Base-by-base conservation (phyloP, 2,888 invertebrate genomes). In the Rhagonycha fulva region DNA sequence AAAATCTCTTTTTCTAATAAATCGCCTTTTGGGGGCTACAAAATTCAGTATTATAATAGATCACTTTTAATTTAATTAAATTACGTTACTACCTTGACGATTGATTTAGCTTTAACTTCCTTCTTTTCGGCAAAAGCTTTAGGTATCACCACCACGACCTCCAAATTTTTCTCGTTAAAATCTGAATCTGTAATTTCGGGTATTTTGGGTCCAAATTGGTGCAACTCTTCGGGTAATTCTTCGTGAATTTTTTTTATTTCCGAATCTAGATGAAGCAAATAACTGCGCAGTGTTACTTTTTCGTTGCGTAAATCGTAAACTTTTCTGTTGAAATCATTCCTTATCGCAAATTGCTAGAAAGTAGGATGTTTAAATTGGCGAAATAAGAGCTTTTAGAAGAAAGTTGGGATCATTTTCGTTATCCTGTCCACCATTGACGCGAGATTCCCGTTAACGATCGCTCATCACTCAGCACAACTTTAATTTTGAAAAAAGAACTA, bases 81-180 rank as follows among this genome's bases (percentile, higher is more conserved):
- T 24, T 24, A 26, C 5, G 3, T 14, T 80, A 14, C 79, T 80
- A 14, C 79, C 75, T 26, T 82, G 81, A 62, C 30, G 9, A 62
- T 28, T 0, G 10, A 10, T 23, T 14, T 68, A 7, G 30, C 14
- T 32, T 28, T 14, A 19, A 68, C 24, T 61, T 14, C 32, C 30
- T 30, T 61, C 28, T 28, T 62, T 23, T 69, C 66, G 7, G 14
- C 26, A 26, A 30, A 30, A 47, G n/a, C 26, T 26, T 28, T 14
- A 12, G 75, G 72, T 60, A 62, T 11, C 12, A 70, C 62, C 7
- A 72, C 24, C 2, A 26, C 24, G 12, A 78, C 75, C 14, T 76
- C 68, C n/a, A 92, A 85, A 81, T 91, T 87, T 72, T 86, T 89
- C 81, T 93, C 93, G 0, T 91, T 91, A 81, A 90, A 91, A 82